Conservation (phyloP, 2,797 vertebrate genomes). For the Ceyx erithaca region DNA sequence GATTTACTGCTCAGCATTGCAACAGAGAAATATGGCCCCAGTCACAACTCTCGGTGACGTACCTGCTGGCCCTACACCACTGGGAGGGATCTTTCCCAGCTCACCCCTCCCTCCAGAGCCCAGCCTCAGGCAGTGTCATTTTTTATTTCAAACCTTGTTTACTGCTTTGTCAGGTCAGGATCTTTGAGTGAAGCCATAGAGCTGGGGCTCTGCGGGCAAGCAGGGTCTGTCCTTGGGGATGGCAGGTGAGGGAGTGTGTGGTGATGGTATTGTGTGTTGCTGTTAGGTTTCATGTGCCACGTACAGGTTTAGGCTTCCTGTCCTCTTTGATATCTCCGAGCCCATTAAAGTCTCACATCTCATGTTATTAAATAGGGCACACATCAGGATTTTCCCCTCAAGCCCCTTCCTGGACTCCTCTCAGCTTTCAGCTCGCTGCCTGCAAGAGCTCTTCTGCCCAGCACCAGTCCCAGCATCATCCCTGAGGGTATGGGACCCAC, state of each 20-base stretch:
- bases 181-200: not conserved
- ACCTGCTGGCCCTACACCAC: not conserved
- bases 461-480: not conserved
- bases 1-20: slow-evolving; percentile 27
- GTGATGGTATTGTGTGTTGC: not conserved
- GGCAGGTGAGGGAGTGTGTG: not conserved
- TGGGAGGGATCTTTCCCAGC: not conserved
- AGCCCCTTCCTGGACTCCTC: not conserved
- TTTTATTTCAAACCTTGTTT: not conserved
- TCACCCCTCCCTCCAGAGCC: rapidly evolving
- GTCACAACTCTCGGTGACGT: not conserved
- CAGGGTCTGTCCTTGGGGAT: not conserved
- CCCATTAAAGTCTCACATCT: slow-evolving; percentile 52
- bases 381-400: not conserved
- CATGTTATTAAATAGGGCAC: slow-evolving; percentile 13
- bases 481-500: not conserved
- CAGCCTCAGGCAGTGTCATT: rapidly evolving
- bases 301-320: slow-evolving; percentile 21
- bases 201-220: rapidly evolving
- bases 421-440: not conserved
- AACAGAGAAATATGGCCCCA: not conserved
- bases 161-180: not conserved
- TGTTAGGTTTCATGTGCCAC: not conserved
- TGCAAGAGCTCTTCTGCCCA: not conserved
- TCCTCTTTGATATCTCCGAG: not conserved